Evolutionary conservation across 2,797 vertebrate genomes (phyloP), one percentile per base, ranked within the genome.

Genomic region (Manis crassicaudata): DNA sequence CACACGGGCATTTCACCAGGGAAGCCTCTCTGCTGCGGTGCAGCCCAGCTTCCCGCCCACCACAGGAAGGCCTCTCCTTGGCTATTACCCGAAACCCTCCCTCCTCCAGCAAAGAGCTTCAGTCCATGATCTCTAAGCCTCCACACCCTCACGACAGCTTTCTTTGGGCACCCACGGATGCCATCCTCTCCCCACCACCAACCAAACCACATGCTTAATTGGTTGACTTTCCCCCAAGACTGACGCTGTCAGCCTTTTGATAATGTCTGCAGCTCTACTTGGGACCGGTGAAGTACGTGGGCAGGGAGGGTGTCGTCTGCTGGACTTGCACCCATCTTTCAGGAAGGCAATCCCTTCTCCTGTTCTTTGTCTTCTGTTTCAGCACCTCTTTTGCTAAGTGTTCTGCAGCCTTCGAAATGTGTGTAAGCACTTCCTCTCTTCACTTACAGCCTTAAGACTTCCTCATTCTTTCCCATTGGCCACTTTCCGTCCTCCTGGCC

Each of bases 211-310:
- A 52, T 2, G 1, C 82, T 92, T 82, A 90, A 65, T 60, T 56
- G 85, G 54, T 23, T 92, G 80, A 92, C 85, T 94, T 96, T 88
- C 83, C 79, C 25, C 83, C 76, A 84, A 88, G 84, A 50, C 75
- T 1, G 58, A 50, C 68, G 58, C 96, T 83, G 84, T 90, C 93
- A 95, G 86, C 35, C 58, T 82, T 88, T 92, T 82, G 63, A 81
- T 77, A 25, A 43, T 32, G 50, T 75, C 70, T 73, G 65, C 0
- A 0, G 82, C 68, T 89, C 81, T 73, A 82, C 84, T 16, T 17
- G 6, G 54, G 63, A 56, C 65, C 87, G 75, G 90, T 83, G 77
- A 92, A 73, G 11, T 23, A 79, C 77, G 89, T 92, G 87, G 83
- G 90, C 6, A 60, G 91, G 80, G 80, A 70, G 87, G 93, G 84